These are phyloP conservation scores for Drosophila biarmipes DNA, from an alignment of 1,140 invertebrate genomes.

Conservation along the genomic window DNA sequence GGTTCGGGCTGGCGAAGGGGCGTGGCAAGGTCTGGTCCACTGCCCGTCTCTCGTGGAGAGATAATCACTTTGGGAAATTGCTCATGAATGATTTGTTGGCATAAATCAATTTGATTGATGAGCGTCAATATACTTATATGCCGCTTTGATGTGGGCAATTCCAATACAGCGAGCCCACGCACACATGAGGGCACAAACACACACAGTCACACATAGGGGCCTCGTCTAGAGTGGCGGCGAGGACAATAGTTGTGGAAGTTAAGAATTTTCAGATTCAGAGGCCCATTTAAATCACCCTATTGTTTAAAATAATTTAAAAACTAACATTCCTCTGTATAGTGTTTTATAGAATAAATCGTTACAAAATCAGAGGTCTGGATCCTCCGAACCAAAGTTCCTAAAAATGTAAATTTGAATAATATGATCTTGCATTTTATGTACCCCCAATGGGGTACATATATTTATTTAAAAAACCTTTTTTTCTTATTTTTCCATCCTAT, in stretches of 20 bases:
- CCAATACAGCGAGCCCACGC: slow-evolving; percentile 46
- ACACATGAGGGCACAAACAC: slow-evolving; percentile 22
- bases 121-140: slow-evolving; percentile 81
- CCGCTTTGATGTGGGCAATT: slow-evolving; percentile 81
- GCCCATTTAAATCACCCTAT: neutral
- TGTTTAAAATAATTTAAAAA: too few species aligned
- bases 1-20: slow-evolving; percentile 3
- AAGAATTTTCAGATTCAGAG: neutral
- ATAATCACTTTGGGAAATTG: slow-evolving; percentile 84
- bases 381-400: too few species aligned
- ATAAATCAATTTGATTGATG: slow-evolving; percentile 84
- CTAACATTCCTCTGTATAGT: too few species aligned
- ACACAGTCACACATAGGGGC: slow-evolving; percentile 51
- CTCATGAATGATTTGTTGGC: slow-evolving; percentile 83
- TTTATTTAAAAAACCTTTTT: too few species aligned
- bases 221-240: slow-evolving; percentile 17
- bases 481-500: neutral
- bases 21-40: slow-evolving; percentile 23
- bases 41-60: slow-evolving; percentile 63
- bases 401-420: too few species aligned
- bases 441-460: too few species aligned
- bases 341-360: too few species aligned
- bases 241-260: slow-evolving; percentile 5
- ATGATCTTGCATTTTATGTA: too few species aligned
- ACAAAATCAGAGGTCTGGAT: too few species aligned